A percentile compares a stretch with the other conserved stretches of the same genome.
phyloP scores from a whole-genome alignment of 2,888 invertebrate genomes.

The Dasypogon diadema region DNA sequence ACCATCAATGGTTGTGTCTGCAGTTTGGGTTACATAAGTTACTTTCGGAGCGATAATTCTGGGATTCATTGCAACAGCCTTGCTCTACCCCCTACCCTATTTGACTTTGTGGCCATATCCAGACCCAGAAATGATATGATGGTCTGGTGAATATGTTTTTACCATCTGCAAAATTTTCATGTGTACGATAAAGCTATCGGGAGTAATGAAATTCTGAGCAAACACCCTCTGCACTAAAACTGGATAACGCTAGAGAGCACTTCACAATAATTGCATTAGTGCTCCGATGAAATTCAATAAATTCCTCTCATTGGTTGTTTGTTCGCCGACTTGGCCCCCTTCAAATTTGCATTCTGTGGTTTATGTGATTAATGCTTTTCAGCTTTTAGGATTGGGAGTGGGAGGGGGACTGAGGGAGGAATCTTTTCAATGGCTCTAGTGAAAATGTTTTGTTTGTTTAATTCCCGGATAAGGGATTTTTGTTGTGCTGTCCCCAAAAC shows the following conservation, averaged over 20 bases:
- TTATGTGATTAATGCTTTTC: neutral
- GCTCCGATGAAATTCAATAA: neutral
- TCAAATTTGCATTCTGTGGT: neutral
- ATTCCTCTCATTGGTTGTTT: neutral
- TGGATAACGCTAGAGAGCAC: neutral
- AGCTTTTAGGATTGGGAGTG: no score
- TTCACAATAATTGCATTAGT: neutral
- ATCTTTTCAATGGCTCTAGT: no score
- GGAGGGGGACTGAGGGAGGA: no score
- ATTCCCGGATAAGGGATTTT: neutral
- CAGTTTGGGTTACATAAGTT: neutral
- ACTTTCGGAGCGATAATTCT: no score
- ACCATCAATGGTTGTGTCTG: neutral
- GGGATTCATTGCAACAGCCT: no score
- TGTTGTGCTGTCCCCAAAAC: neutral
- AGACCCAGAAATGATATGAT: neutral
- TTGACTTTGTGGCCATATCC: no score
- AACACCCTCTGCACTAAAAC: neutral
- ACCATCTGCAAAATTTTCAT: neutral
- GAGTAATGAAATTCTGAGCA: neutral
- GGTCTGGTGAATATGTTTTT: neutral
- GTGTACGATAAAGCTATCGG: neutral
- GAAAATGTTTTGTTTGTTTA: neutral
- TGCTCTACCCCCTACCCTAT: no score
- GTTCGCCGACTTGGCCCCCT: neutral